Evolutionary conservation across 2,888 invertebrate genomes (phyloP), one percentile per base, ranked within the genome.

Genomic region (Epinotia ramella): DNA sequence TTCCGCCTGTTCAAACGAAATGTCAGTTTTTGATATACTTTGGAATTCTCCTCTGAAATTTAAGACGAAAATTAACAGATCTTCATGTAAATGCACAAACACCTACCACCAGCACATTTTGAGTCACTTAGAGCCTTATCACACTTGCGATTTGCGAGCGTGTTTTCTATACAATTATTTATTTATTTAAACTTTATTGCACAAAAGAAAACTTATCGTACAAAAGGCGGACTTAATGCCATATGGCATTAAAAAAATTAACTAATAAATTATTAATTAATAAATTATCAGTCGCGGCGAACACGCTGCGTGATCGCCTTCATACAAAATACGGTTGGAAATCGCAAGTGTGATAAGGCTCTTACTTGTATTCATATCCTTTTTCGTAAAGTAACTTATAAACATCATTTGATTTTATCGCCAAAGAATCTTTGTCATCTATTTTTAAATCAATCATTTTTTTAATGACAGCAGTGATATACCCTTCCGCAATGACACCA

Each of bases 11-110:
- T 57, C 40, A 24, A 74, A 49, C 0, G 71, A 46, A 13, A 24
- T 13, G 28, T 68, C 60, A 1, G 68, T 20, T 40, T 59, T 71
- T 12, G 40, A 33, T 40, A 80, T 78, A 60, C 73, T 74, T 20
- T 76, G 64, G 73, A 79, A 80, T 18, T 73, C 73, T 0, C 73
- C 78, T 18, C 80, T 80, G 69, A n/a, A 77, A 73, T 65, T 12
- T 4, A 65, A 56, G 53, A 65, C n/a, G 20, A 20, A 12, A 13
- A 4, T 44, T 9, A n/a, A 44, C 24, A 44, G 20, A 40, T 67
- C 1, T 56, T n/a, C 16, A 62, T 33, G 3, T 56, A 40, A n/a
- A 13, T 0, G 6, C n/a, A 40, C 12, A 2, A 20, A 1, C 0
- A 67, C 2, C 13, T 24, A 3, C 13, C 28, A n/a, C 9, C 4